A percentile compares a stretch with the other conserved stretches of the same genome.
Evolutionary conservation across 1,140 invertebrate species (phyloP).

Genomic region (Ostrea edulis): DNA sequence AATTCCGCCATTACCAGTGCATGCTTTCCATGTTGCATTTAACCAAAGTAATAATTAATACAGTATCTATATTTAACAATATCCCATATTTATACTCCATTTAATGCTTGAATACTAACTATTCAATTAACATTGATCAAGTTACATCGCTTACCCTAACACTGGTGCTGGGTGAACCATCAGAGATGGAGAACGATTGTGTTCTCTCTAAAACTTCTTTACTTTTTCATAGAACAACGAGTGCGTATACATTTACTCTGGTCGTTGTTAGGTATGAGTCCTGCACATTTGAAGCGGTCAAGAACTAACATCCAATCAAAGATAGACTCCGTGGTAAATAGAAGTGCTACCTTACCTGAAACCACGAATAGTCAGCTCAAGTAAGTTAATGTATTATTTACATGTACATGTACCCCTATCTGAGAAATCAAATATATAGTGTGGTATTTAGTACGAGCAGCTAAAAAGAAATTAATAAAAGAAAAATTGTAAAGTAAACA

Average conservation of each 20-base stretch:
- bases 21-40: slow-evolving; percentile 24
- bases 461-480: too few relatives aligned
- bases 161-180: neutral
- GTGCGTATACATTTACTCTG: neutral
- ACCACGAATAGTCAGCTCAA: slow-evolving; percentile 46
- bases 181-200: neutral
- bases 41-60: neutral
- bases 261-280: slow-evolving; percentile 44
- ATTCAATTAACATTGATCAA: neutral
- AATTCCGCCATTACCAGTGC: neutral
- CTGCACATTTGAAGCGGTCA: slow-evolving; percentile 54
- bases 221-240: neutral
- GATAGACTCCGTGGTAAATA: slow-evolving; percentile 40
- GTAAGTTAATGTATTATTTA: slow-evolving; percentile 52
- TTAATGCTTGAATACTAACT: neutral
- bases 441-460: too few relatives aligned
- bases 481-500: too few relatives aligned
- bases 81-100: neutral
- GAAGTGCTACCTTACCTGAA: slow-evolving; percentile 43
- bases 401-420: too few relatives aligned
- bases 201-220: neutral
- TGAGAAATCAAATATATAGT: too few relatives aligned
- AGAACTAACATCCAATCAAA: slow-evolving; percentile 52
- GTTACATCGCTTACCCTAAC: neutral
- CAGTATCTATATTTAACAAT: neutral